phyloP scores from a whole-genome alignment of 1,140 invertebrate species.

The Zaprionus capensis region DNA sequence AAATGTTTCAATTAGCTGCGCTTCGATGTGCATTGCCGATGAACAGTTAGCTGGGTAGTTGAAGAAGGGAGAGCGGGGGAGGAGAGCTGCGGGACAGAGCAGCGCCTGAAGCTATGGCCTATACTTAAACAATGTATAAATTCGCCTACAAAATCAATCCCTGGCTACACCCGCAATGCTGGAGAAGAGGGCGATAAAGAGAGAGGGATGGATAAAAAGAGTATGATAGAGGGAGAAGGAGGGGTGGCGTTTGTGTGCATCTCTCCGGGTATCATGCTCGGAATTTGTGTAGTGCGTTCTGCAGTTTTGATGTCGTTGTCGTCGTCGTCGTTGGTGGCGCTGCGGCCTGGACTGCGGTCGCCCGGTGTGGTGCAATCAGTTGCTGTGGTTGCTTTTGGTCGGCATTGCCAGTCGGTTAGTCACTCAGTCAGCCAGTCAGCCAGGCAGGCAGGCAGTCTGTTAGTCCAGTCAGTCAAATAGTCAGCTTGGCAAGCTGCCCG shows the following conservation, averaged over 20 bases:
- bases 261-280: conserved; percentile 49
- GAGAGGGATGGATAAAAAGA: background rate
- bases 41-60: conserved; percentile 20
- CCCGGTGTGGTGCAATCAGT: conserved; percentile 75
- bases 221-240: background rate
- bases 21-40: conserved; percentile 78
- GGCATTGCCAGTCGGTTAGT: conserved; percentile 60
- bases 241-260: conserved; percentile 21
- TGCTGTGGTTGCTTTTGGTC: conserved; percentile 76
- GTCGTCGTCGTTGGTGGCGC: conserved; percentile 41
- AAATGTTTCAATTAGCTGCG: conserved; percentile 79
- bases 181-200: background rate
- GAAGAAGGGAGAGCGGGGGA: background rate
- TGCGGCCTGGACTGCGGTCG: conserved; percentile 73
- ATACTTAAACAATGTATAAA: conserved; percentile 82
- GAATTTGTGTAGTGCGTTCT: conserved; percentile 44
- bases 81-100: background rate
- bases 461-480: conserved; percentile 46
- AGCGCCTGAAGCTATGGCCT: conserved; percentile 62
- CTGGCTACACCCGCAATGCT: background rate
- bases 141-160: conserved; percentile 70
- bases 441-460: conserved; percentile 6
- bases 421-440: conserved; percentile 35
- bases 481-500: conserved; percentile 63
- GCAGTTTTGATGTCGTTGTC: conserved; percentile 45